Percentiles rank a stretch among this genome's conserved stretches.
Conservation (phyloP, 1,140 invertebrate genomes). For the Cylas formicarius region DNA sequence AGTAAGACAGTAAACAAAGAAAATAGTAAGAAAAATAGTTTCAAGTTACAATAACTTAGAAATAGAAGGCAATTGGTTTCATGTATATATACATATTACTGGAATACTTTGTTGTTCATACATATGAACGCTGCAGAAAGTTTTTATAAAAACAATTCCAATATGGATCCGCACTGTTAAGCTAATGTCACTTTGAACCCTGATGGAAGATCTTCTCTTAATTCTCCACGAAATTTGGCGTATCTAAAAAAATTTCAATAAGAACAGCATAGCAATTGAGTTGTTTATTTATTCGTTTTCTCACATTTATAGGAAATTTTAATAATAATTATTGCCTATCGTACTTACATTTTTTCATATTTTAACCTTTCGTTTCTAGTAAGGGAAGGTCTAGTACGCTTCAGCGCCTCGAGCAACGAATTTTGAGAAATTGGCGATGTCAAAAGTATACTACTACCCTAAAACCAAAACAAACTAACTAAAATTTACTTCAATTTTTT, state of each 20-base stretch:
- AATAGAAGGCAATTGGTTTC: too few species aligned
- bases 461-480: background rate
- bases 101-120: too few species aligned
- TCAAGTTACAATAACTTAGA: too few species aligned
- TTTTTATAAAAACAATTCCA: too few species aligned
- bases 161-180: too few species aligned
- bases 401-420: background rate
- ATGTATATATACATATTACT: too few species aligned
- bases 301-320: background rate
- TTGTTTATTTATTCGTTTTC: background rate
- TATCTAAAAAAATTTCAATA: constrained; percentile 1
- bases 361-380: constrained; percentile 49
- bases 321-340: too few species aligned
- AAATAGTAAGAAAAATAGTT: too few species aligned
- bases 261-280: too few species aligned
- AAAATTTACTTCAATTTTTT: constrained; percentile 2
- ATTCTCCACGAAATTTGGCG: constrained; percentile 3
- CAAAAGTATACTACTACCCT: background rate
- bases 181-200: constrained; percentile 18
- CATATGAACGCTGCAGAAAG: too few species aligned
- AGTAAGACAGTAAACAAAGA: too few species aligned
- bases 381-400: constrained; percentile 55
- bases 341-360: constrained; percentile 54
- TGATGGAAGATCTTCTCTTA: constrained; percentile 8
- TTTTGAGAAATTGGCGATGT: constrained; percentile 1